phyloP scores from a whole-genome alignment of 2,888 invertebrate genomes.

The Nemotelus pantherinus region DNA sequence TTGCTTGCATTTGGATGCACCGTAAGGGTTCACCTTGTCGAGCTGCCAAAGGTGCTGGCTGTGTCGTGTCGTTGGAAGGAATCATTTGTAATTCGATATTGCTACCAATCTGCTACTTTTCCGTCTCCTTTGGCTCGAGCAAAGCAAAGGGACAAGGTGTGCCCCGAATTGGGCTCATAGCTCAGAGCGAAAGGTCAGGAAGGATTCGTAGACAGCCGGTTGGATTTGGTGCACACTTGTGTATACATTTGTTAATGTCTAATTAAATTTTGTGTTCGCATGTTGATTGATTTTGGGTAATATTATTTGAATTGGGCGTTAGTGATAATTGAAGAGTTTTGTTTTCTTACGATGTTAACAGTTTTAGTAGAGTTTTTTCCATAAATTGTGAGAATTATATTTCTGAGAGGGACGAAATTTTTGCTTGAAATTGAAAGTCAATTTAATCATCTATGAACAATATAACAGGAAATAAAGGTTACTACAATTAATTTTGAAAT shows the following conservation, averaged over 20 bases:
- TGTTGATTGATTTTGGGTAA: background rate
- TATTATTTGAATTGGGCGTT: background rate
- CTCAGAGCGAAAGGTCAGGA: conserved; percentile 18
- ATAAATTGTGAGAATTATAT: too few relatives aligned
- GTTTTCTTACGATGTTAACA: too few relatives aligned
- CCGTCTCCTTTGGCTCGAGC: conserved; percentile 9
- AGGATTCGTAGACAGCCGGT: conserved; percentile 29
- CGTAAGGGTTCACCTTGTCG: conserved; percentile 35
- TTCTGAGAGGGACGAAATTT: too few relatives aligned
- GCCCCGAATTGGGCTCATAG: background rate
- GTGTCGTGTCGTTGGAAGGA: conserved; percentile 11
- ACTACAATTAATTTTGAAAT: too few relatives aligned
- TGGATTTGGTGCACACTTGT: background rate
- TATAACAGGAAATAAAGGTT: too few relatives aligned
- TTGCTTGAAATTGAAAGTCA: too few relatives aligned
- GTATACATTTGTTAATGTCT: conserved; percentile 25
- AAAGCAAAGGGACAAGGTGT: conserved; percentile 1
- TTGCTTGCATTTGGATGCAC: background rate
- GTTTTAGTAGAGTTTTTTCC: too few relatives aligned
- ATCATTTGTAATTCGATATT: conserved; percentile 30
- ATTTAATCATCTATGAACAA: too few relatives aligned
- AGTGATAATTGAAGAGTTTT: too few relatives aligned
- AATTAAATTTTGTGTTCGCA: conserved; percentile 4
- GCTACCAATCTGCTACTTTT: conserved; percentile 45
- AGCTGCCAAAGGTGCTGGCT: conserved; percentile 27